Evolutionary conservation across 2,113 vertebrate species (phyloP).

Genomic region (Hiodon alosoides): DNA sequence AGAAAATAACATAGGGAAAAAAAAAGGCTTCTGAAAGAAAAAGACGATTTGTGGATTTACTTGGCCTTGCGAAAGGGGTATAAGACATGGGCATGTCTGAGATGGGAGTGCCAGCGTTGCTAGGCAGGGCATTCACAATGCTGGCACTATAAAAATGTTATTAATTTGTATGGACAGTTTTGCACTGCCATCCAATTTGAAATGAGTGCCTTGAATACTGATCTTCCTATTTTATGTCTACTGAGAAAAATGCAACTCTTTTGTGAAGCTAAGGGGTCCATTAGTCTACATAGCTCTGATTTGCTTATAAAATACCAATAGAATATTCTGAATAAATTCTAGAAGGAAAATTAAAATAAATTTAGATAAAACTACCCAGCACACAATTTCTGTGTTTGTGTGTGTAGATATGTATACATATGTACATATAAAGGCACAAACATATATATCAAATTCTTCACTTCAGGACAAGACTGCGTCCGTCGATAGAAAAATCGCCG

Average conservation of each 20-base stretch:
- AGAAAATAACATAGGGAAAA: conserved; percentile 37
- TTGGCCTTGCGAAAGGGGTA: conserved; percentile 73
- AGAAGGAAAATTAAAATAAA: conserved; percentile 11
- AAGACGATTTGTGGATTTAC: conserved; percentile 71
- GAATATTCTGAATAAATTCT: conserved; percentile 8
- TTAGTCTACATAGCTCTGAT: conserved; percentile 22
- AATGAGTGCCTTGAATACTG: conserved; percentile 77
- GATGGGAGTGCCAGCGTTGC: conserved; percentile 76
- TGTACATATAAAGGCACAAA: neutral
- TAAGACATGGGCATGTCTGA: conserved; percentile 68
- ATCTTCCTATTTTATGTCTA: conserved; percentile 77
- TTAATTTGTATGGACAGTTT: conserved; percentile 75
- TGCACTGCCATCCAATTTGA: conserved; percentile 78
- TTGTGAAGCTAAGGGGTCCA: conserved; percentile 63
- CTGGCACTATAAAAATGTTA: conserved; percentile 78
- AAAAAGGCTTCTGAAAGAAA: conserved; percentile 89
- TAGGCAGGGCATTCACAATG: conserved; percentile 79
- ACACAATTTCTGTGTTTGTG: conserved; percentile 41
- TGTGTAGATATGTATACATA: neutral
- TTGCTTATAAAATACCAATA: conserved; percentile 16
- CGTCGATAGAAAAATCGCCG: conserved; percentile 4
- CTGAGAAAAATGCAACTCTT: conserved; percentile 78
- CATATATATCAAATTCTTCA: conserved; percentile 14
- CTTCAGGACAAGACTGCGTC: conserved; percentile 23
- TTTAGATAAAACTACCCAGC: conserved; percentile 38